A percentile compares a stretch with the other conserved stretches of the same genome.
phyloP scores from a whole-genome alignment of 2,888 invertebrate genomes.

The Brachylomia viminalis region DNA sequence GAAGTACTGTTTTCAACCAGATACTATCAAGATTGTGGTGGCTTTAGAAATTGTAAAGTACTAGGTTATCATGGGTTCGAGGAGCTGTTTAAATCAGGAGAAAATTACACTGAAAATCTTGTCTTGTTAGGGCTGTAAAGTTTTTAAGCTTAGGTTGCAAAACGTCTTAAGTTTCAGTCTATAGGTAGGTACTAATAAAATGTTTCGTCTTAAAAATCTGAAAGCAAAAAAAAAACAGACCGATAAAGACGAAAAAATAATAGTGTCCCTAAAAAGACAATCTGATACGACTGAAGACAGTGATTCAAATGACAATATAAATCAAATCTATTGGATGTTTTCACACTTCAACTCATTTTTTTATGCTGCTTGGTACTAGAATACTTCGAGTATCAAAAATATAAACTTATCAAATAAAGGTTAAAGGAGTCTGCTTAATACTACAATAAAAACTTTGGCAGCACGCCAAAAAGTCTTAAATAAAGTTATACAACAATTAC shows the following conservation, averaged over 20 bases:
- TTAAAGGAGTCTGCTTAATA: not conserved
- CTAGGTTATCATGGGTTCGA: constrained; percentile 40
- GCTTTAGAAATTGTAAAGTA: constrained; percentile 61
- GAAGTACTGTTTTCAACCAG: constrained; percentile 70
- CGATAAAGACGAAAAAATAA: not conserved
- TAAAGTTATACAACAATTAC: constrained; percentile 13
- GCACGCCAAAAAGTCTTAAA: constrained; percentile 8
- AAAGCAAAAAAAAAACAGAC: not conserved
- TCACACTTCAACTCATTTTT: not conserved
- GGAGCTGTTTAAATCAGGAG: constrained; percentile 21
- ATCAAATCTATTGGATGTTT: not conserved
- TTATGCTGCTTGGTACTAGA: not conserved
- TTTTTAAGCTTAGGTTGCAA: not conserved
- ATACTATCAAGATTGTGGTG: constrained; percentile 60
- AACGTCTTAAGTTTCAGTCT: not conserved
- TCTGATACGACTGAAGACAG: not conserved
- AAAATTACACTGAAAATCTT: constrained; percentile 11
- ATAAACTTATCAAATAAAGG: not conserved
- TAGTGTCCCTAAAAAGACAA: not conserved
- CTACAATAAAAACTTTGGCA: not conserved
- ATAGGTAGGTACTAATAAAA: not conserved
- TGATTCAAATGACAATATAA: not conserved
- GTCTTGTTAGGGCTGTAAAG: not conserved
- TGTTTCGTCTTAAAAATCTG: not conserved
- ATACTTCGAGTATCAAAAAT: not conserved